Evolutionary conservation across 2,888 invertebrate genomes (phyloP), one percentile per base, ranked within the genome.

Genomic region (Brenthis daphne): DNA sequence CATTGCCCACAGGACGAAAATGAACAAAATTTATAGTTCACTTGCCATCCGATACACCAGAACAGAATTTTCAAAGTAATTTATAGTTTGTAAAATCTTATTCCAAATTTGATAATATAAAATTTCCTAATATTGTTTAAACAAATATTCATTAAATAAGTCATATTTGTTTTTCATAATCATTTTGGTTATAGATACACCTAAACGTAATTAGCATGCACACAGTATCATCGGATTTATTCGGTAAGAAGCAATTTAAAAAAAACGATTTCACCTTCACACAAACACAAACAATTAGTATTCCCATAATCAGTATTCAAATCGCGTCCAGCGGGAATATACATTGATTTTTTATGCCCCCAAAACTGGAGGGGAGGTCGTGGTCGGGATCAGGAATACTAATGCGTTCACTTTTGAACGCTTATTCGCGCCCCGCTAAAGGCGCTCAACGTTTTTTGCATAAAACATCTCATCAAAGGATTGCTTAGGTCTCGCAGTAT

Each of bases 391-490:
- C 80, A 82, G 81, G 92, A 88, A 92, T 92, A 92, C 91, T 92
- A 92, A 92, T 92, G 91, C 88, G 89, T 86, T 88, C 91, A 91
- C 89, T 90, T 90, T 88, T 87, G 89, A 90, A 85, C 90, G 90
- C 84, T 90, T 91, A 90, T 88, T 90, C 88, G 88, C 91, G 87
- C 90, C 88, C 87, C 84, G 87, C 84, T 88, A 88, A 90, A 88
- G 85, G 86, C 80, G 75, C 83, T 85, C 90, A 86, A 90, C 92
- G 92, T 92, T 92, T 92, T 92, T 92, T 92, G 92, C 92, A 92
- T 92, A 92, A 92, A 92, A 92, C 91, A 92, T 92, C 92, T 92
- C 92, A 92, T 92, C 92, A 92, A 92, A 92, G 92, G 92, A 91
- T 92, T 92, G 92, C 90, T 89, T 83, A 86, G 90, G 86, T 82